These are phyloP conservation scores for Lepidurus packardi DNA, from an alignment of 1,140 invertebrate species.

Conservation along the genomic window DNA sequence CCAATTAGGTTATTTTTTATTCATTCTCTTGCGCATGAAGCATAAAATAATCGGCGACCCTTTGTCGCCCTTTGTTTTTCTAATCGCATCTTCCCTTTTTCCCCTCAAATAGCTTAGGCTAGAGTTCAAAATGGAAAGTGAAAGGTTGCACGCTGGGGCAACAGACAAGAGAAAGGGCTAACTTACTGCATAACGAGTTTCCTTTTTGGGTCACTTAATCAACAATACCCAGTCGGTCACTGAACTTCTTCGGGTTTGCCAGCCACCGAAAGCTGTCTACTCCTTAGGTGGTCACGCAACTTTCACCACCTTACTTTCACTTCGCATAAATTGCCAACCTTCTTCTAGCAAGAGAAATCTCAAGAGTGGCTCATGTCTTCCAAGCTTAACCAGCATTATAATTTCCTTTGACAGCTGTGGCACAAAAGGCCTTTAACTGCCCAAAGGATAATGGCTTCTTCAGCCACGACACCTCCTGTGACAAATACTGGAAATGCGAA, in stretches of 20 bases:
- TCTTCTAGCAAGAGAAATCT: neutral
- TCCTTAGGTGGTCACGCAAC: neutral
- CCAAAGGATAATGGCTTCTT: slow-evolving; percentile 92
- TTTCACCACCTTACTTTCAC: neutral
- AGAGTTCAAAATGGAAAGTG: neutral
- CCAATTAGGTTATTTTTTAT: too few relatives aligned
- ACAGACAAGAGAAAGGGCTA: neutral
- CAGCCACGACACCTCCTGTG: slow-evolving; percentile 78
- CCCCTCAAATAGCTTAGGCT: too few relatives aligned
- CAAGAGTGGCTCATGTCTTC: neutral
- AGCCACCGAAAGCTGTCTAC: neutral
- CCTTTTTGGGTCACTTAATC: neutral
- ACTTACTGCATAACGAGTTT: too few relatives aligned
- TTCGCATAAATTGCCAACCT: neutral
- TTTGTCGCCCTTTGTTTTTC: too few relatives aligned
- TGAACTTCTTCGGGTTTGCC: neutral
- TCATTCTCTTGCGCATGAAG: too few relatives aligned
- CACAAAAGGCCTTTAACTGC: slow-evolving; percentile 80
- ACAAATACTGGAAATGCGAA: slow-evolving; percentile 95
- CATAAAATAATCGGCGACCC: too few relatives aligned
- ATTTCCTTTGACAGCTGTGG: slow-evolving; percentile 35
- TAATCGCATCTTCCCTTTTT: too few relatives aligned
- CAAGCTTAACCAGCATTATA: neutral
- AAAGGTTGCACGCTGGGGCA: neutral
- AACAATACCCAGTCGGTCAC: neutral